Conservation (phyloP, 2,113 vertebrate genomes). For the Pelecanus crispus region DNA sequence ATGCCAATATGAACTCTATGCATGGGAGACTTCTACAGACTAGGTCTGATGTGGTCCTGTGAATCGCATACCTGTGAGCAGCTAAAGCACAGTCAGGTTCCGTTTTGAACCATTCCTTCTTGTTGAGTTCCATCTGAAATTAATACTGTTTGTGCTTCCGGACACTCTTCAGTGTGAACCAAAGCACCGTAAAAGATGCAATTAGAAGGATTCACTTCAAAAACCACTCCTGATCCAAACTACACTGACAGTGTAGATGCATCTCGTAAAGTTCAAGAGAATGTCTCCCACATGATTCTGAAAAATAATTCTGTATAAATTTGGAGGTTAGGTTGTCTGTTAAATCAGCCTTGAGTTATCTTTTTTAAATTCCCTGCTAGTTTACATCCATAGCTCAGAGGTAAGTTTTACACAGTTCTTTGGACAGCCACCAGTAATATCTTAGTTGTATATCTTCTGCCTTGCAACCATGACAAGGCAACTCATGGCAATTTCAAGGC, state of each 20-base stretch:
- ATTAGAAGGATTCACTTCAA: background rate
- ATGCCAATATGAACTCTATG: background rate
- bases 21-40: accelerated
- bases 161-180: background rate
- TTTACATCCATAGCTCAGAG: background rate
- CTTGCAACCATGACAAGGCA: background rate
- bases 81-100: background rate
- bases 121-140: background rate
- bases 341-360: background rate
- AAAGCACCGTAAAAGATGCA: background rate
- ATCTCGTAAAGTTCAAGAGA: background rate
- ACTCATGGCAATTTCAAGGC: background rate
- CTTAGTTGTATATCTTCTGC: background rate
- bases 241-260: background rate
- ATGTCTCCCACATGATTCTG: background rate
- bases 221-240: background rate
- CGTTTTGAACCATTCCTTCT: background rate
- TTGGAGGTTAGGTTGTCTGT: background rate
- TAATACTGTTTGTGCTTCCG: background rate
- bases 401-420: background rate
- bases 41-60: background rate
- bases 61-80: background rate
- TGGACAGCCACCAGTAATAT: background rate
- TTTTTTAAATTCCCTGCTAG: background rate
- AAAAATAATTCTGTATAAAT: background rate